Evolutionary conservation across 2,113 vertebrate genomes (phyloP).

Genomic region (Haplochromis vanheusdeni): DNA sequence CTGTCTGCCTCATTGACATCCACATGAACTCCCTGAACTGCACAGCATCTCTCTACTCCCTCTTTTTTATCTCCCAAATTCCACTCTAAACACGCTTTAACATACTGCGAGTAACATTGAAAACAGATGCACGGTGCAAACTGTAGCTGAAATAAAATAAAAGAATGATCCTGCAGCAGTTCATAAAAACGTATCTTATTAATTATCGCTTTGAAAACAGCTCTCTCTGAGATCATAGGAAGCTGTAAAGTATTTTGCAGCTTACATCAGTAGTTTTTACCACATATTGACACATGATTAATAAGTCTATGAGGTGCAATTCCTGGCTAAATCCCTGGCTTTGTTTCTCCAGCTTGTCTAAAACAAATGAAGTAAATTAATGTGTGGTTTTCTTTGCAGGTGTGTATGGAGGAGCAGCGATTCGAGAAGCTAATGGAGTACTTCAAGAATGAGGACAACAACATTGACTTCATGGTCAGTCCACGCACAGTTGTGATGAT

Average conservation of each 20-base stretch:
- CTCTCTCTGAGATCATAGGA: background rate
- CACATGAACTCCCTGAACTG: conserved; percentile 43
- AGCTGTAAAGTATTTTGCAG: background rate
- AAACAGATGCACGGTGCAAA: background rate
- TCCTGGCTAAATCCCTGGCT: background rate
- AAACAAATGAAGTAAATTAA: background rate
- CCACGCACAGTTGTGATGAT: background rate
- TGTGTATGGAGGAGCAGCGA: conserved; percentile 88
- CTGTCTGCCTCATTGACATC: conserved; percentile 24
- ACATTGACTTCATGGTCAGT: conserved; percentile 95
- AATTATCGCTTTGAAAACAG: background rate
- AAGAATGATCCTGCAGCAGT: background rate
- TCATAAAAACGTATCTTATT: background rate
- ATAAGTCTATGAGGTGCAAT: background rate
- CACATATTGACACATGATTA: background rate
- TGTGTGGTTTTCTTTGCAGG: conserved; percentile 65
- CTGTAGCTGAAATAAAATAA: background rate
- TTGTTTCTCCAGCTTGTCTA: background rate
- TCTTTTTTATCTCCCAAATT: background rate
- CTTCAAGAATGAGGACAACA: conserved; percentile 96
- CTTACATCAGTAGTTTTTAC: background rate
- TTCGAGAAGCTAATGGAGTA: conserved; percentile 98
- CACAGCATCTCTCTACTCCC: background rate
- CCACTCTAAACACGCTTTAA: background rate
- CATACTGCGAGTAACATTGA: background rate